Base-by-base conservation (phyloP, 1,140 invertebrate genomes). In the Papilio aristodemus region DNA sequence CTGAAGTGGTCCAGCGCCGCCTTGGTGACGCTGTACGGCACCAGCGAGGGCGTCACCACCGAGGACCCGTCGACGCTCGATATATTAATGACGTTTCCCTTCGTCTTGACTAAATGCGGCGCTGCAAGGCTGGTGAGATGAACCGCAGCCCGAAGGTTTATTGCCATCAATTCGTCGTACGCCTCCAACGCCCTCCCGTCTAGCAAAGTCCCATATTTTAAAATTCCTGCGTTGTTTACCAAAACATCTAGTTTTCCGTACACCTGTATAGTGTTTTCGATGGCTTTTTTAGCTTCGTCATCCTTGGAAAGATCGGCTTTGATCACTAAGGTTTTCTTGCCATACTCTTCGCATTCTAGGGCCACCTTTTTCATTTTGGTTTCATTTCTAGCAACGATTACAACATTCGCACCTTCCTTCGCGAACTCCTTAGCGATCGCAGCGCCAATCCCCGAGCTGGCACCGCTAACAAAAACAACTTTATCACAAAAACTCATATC, bases 301-400 rank as follows among this genome's bases (percentile, higher is more conserved):
- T 50, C 17, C 46, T 50, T 10, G 3, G 46, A 50, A 10, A 50
- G 19, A 22, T 74, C 73, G 19, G 73, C 73, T 68, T 57, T 74
- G 17, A 74, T 38, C 0, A 68, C 6, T 32, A 74, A 54, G 27
- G 64, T 57, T 10, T 38, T 59, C 17, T 25, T 25, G 9, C 68
- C 46, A 10, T 13, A 9, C 9, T 19, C 63, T 11, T 62, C 22
- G 19, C 70, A 74, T 37, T 64, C 19, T 32, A 41, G 37, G 13
- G 57, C 70, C 8, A 70, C 58, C 9, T 58, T 27, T 25, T 58
- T 68, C 13, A 74, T 38, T 70, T 69, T 71, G 25, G 57, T 11
- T 59, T 72, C 66, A 63, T 72, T 74, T 72, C 73, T 69, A 36
- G 70, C 73, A 17, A 74, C 70, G 8, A 74, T 57, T 10, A 50